These are phyloP conservation scores for Apodemia duryi DNA, from an alignment of 2,888 invertebrate species.

Conservation along the genomic window DNA sequence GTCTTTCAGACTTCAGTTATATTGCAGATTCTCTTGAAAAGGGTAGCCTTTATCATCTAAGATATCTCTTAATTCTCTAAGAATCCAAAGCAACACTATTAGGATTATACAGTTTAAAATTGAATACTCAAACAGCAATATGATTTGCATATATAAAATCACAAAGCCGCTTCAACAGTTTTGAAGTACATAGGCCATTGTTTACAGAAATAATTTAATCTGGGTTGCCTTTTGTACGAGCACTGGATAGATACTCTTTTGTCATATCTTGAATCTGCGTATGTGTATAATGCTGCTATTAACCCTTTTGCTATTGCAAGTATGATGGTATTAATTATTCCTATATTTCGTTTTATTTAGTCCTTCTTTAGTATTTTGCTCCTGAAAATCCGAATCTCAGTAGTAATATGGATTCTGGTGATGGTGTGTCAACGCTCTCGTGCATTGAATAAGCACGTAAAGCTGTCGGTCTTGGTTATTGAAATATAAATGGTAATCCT, in stretches of 20 bases:
- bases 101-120: slow-evolving; percentile 1
- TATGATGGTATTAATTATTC: not conserved
- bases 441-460: no score
- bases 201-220: slow-evolving; percentile 16
- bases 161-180: slow-evolving; percentile 12
- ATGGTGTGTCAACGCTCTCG: no score
- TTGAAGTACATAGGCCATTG: slow-evolving; percentile 9
- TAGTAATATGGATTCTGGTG: no score
- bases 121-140: not conserved
- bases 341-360: no score
- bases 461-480: no score
- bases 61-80: not conserved
- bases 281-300: slow-evolving; percentile 1
- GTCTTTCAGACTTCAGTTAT: no score
- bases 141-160: slow-evolving; percentile 13
- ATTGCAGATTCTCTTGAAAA: no score
- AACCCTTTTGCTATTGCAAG: not conserved
- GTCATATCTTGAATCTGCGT: slow-evolving; percentile 7
- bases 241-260: slow-evolving; percentile 11
- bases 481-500: no score
- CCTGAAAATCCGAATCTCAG: no score
- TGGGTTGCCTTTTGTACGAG: slow-evolving; percentile 9
- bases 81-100: not conserved
- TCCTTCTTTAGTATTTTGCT: no score
- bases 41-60: not conserved